Base-by-base conservation (phyloP, 2,113 vertebrate species). In the Puffinus mauretanicus region DNA sequence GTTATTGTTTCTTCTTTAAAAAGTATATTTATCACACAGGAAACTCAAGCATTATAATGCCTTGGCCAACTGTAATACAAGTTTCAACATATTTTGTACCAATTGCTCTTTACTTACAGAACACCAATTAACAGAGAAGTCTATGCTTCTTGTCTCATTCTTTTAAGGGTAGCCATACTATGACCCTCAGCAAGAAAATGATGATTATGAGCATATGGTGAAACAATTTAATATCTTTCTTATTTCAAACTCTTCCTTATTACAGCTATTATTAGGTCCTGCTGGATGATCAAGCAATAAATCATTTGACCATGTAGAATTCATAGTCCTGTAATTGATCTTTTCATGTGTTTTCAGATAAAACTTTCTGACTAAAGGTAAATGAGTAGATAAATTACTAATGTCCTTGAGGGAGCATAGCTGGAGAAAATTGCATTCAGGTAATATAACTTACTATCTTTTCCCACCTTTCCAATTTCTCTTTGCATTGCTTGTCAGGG, bases 341-440 rank as follows among this genome's bases (percentile, higher is more conserved):
- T 72, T 85, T 73, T 85, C 44, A 42, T 80, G 36, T 83, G 54
- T 80, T 95, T 96, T 93, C 66, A 72, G 66, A 69, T 69, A 91
- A 93, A 93, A 85, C 49, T 82, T 92, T 92, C 52, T 84, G 90
- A 67, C 40, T 78, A 70, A 91, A 94, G 19, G 44, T 82, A 91
- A 83, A 95, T 42, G 38, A 93, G 38, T 55, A 87, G 46, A 44
- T 91, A 82, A 89, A 90, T 93, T 92, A 30, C 52, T 57, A 40
- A 82, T 30, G 34, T 67, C 77, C 61, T 94, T 93, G 51, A 94
- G 24, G 57, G 36, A 81, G 2, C 21, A 70, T 32, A 73, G 40
- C 18, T 82, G 34, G 9, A 83, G n/a, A 84, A 94, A 93, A 90
- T 32, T 70, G 2, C 22, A 36, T 78, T 66, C 44, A 86, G 44